Percentiles rank a stretch among this genome's conserved stretches.
These are phyloP conservation scores for Uloborus diversus DNA, from an alignment of 1,140 invertebrate genomes.

Conservation along the genomic window DNA sequence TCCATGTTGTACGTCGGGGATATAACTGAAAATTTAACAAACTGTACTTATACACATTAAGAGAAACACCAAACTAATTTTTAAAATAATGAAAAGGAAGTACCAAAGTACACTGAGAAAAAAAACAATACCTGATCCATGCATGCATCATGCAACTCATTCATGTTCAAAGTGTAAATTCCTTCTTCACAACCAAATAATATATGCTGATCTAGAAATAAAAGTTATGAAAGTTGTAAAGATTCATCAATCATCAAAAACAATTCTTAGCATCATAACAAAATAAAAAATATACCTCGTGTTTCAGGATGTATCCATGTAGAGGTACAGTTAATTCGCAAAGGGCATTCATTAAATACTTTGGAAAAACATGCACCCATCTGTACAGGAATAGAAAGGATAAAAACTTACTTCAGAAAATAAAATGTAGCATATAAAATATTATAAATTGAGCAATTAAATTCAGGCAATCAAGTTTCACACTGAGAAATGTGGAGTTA, in stretches of 20 bases:
- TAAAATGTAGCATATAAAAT: no score
- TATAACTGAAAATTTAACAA: slow-evolving; percentile 78
- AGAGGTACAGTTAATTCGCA: slow-evolving; percentile 96
- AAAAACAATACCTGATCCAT: slow-evolving; percentile 88
- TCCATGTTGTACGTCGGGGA: slow-evolving; percentile 93
- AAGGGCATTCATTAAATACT: slow-evolving; percentile 97
- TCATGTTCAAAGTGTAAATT: slow-evolving; percentile 97
- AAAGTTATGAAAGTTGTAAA: not conserved
- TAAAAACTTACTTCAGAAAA: no score
- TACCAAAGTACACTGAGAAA: no score
- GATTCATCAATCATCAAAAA: no score
- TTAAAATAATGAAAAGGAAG: no score
- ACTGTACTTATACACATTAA: no score
- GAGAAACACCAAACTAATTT: no score
- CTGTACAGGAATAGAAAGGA: no score
- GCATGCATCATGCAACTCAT: slow-evolving; percentile 95
- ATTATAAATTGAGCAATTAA: no score
- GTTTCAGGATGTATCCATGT: slow-evolving; percentile 98
- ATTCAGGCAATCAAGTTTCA: no score
- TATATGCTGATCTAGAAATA: slow-evolving; percentile 84
- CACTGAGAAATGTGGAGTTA: not conserved
- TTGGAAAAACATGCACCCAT: slow-evolving; percentile 99
- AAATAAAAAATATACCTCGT: slow-evolving; percentile 67
- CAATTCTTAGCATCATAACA: no score
- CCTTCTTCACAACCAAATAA: slow-evolving; percentile 98